Percentiles rank a stretch among this genome's conserved stretches.
These are phyloP conservation scores for Eudyptes chrysolophus DNA, from an alignment of 2,113 vertebrate species.

Conservation along the genomic window DNA sequence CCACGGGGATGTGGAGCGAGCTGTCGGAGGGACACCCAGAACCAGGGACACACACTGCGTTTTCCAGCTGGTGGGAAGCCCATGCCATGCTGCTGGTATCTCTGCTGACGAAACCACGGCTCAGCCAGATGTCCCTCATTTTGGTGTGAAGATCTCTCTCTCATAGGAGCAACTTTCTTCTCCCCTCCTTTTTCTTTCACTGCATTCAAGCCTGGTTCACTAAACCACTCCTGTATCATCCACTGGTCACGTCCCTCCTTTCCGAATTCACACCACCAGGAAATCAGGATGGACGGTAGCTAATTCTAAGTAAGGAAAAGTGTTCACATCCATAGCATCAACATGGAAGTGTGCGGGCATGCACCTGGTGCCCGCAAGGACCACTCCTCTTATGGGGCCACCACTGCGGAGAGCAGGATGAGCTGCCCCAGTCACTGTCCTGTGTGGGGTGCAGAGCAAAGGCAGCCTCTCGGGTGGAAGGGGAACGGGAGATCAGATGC, in stretches of 20 bases:
- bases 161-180: neutral
- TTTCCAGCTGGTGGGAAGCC: neutral
- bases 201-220: neutral
- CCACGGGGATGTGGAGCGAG: rapidly evolving
- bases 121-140: neutral
- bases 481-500: neutral
- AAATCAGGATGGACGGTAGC: neutral
- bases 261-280: neutral
- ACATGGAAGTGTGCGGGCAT: rapidly evolving
- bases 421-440: neutral
- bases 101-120: neutral
- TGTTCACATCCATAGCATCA: neutral
- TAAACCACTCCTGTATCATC: neutral
- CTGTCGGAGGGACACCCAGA: neutral
- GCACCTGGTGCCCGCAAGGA: neutral
- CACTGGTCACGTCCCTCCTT: rapidly evolving
- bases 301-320: neutral
- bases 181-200: neutral
- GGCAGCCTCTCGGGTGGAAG: neutral
- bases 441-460: neutral
- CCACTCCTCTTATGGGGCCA: neutral
- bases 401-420: neutral
- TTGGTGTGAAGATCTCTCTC: neutral
- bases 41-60: rapidly evolving
- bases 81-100: neutral